Conservation (phyloP, 2,113 vertebrate genomes). For the Embiotoca jacksoni region DNA sequence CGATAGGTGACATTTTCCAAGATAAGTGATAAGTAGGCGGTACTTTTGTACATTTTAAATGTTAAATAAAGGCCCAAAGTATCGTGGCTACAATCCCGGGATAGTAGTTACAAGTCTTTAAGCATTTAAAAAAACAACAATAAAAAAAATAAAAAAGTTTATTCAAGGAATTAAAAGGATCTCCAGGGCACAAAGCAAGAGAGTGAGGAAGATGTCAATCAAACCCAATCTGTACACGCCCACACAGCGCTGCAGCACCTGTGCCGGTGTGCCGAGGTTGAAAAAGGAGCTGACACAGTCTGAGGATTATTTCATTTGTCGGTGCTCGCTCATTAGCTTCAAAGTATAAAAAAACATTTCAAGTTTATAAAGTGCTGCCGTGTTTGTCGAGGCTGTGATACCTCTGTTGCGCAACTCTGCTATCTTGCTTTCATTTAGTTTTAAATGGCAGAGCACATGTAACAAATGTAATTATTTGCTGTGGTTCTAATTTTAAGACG, state of each 20-base stretch:
- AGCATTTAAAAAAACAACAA: background rate
- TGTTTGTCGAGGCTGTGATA: background rate
- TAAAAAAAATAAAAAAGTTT: background rate
- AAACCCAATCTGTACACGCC: background rate
- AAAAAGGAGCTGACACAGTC: background rate
- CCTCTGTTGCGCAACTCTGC: background rate
- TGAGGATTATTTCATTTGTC: background rate
- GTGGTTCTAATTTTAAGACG: constrained; percentile 14
- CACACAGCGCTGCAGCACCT: constrained; percentile 14
- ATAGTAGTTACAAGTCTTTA: background rate
- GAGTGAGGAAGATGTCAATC: constrained; percentile 27
- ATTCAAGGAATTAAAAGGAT: background rate
- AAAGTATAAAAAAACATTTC: background rate
- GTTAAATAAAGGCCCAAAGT: background rate
- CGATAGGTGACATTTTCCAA: too few relatives aligned
- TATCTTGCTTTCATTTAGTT: background rate
- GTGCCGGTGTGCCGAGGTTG: constrained; percentile 16
- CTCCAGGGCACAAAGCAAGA: constrained; percentile 2
- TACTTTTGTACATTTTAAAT: too few relatives aligned
- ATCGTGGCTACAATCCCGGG: background rate
- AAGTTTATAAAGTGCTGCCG: background rate
- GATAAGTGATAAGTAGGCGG: too few relatives aligned
- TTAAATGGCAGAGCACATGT: background rate
- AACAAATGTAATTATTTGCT: constrained; percentile 16
- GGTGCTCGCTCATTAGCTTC: background rate